Evolutionary conservation across 2,888 invertebrate genomes (phyloP).

Genomic region (Chloroclystis v-ata): DNA sequence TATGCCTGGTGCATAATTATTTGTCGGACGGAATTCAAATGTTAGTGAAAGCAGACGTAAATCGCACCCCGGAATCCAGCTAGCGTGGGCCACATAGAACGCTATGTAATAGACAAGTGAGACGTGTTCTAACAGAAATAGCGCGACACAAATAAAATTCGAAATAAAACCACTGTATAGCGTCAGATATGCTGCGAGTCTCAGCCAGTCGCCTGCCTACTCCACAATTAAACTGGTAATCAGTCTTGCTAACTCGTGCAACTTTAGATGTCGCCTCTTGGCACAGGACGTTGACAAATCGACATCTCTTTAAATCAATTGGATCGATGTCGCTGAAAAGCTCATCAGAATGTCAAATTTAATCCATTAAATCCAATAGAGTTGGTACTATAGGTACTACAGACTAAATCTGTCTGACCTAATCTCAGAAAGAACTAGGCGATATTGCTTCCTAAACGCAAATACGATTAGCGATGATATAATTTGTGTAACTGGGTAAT

Average conservation of each 20-base stretch:
- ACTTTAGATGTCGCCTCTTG: constrained; percentile 13
- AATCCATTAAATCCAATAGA: background rate
- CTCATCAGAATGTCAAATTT: constrained; percentile 2
- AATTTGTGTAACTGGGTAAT: background rate
- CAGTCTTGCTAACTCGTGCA: constrained; percentile 33
- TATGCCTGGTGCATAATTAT: no score
- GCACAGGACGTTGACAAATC: constrained; percentile 20
- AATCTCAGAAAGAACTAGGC: no score
- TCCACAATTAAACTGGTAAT: constrained; percentile 50
- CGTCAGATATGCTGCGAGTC: constrained; percentile 68
- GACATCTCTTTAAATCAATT: constrained; percentile 12
- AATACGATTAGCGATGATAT: background rate
- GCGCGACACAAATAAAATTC: constrained; percentile 77
- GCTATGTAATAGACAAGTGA: constrained; percentile 70
- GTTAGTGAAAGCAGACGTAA: constrained; percentile 8
- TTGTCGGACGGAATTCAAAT: no score
- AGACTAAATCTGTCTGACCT: no score
- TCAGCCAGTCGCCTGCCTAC: constrained; percentile 47
- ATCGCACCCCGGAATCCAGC: constrained; percentile 33
- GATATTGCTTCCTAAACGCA: no score
- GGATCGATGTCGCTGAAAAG: constrained; percentile 5
- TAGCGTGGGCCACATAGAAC: constrained; percentile 59
- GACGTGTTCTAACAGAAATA: constrained; percentile 72
- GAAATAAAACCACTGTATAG: constrained; percentile 74
- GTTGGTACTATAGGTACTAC: no score